Percentiles rank a stretch among this genome's conserved stretches.
These are phyloP conservation scores for Xylota segnis DNA, from an alignment of 2,888 invertebrate genomes.

Conservation along the genomic window DNA sequence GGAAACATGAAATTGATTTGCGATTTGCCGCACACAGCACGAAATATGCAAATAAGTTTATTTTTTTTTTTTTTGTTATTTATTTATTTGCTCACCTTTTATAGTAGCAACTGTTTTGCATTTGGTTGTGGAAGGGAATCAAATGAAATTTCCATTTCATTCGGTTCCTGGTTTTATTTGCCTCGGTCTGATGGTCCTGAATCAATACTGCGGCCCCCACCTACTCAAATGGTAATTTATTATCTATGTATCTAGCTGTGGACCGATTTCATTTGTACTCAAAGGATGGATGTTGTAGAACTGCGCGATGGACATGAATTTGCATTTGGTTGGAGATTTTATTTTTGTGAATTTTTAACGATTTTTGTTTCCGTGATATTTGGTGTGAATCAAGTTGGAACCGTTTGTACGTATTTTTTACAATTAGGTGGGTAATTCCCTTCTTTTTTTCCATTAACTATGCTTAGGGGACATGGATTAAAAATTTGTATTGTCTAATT, in stretches of 20 bases:
- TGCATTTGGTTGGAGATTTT: slow-evolving; percentile 32
- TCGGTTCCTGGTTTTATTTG: slow-evolving; percentile 48
- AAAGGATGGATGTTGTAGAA: slow-evolving; percentile 31
- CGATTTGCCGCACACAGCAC: slow-evolving; percentile 37
- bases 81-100: slow-evolving; percentile 17
- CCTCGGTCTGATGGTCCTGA: slow-evolving; percentile 59
- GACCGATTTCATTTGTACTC: slow-evolving; percentile 30
- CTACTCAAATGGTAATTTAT: slow-evolving; percentile 40
- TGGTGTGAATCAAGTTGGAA: neutral
- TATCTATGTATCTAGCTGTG: neutral
- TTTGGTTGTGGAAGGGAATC: neutral
- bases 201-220: slow-evolving; percentile 54
- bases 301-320: slow-evolving; percentile 43
- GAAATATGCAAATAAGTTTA: slow-evolving; percentile 36
- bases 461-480: too few species aligned
- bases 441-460: too few species aligned
- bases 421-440: too few species aligned
- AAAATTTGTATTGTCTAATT: too few species aligned
- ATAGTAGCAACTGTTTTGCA: neutral
- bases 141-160: slow-evolving; percentile 26
- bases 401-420: too few species aligned
- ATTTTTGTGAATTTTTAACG: neutral
- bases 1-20: slow-evolving; percentile 41
- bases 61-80: slow-evolving; percentile 1
- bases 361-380: neutral